These are phyloP conservation scores for Eidolon dupreanum DNA, from an alignment of 2,797 vertebrate genomes.

Conservation along the genomic window DNA sequence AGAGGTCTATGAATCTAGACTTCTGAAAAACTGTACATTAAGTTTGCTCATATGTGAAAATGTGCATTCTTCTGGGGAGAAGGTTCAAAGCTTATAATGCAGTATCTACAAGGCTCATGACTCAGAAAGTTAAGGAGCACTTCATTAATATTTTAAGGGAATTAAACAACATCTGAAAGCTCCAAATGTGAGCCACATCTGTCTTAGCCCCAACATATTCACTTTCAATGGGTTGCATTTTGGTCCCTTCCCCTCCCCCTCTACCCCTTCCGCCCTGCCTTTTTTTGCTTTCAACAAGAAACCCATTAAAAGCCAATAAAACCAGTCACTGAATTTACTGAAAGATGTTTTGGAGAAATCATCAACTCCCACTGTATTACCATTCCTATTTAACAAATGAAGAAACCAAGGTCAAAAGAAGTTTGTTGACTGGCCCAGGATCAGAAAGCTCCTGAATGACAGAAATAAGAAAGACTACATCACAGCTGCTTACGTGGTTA, in stretches of 20 bases:
- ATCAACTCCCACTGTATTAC: background rate
- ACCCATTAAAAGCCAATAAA: background rate
- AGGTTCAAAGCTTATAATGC: background rate
- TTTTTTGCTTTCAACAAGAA: background rate
- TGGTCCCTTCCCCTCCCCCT: background rate
- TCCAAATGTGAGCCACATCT: background rate
- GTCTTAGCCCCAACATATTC: background rate
- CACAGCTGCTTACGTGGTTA: background rate
- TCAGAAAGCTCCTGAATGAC: background rate
- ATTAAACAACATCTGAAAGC: background rate
- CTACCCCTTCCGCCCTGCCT: too few relatives aligned
- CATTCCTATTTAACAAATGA: background rate
- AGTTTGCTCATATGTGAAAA: background rate
- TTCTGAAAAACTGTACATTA: background rate
- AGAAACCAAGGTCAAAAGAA: background rate
- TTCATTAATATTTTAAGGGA: background rate
- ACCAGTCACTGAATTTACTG: background rate
- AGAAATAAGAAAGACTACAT: background rate
- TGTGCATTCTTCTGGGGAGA: background rate
- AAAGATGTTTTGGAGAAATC: background rate
- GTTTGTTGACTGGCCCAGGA: background rate
- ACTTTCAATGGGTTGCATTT: background rate
- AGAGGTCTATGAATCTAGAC: background rate
- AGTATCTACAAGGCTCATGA: background rate
- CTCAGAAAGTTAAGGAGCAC: background rate